phyloP scores from a whole-genome alignment of 2,888 invertebrate species.

The Mactromeris polynyma region DNA sequence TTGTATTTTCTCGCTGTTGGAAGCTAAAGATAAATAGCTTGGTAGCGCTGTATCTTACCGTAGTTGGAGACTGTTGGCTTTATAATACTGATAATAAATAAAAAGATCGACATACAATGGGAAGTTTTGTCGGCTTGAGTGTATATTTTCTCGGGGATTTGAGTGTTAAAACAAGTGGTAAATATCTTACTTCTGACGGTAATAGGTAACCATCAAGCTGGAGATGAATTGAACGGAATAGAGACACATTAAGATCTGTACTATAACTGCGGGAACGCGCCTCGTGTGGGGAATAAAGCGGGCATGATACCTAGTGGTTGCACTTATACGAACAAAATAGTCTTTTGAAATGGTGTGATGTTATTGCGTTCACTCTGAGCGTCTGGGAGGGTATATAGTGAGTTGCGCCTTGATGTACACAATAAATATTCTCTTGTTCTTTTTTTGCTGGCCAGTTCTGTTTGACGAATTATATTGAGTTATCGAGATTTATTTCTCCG shows the following conservation, averaged over 20 bases:
- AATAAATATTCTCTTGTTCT: neutral
- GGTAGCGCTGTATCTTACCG: neutral
- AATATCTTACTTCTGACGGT: slow-evolving; percentile 12
- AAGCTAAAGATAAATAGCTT: slow-evolving; percentile 18
- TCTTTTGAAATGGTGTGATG: neutral
- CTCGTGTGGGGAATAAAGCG: slow-evolving; percentile 9
- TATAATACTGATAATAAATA: slow-evolving; percentile 28
- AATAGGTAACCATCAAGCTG: slow-evolving; percentile 11
- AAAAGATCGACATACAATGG: slow-evolving; percentile 22
- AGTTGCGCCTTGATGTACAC: neutral
- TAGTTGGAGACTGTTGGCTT: slow-evolving; percentile 28
- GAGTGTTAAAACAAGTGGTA: slow-evolving; percentile 26
- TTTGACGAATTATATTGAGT: neutral
- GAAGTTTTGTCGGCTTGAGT: slow-evolving; percentile 26
- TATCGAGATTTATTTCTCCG: neutral
- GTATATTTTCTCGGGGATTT: slow-evolving; percentile 27
- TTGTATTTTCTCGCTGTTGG: slow-evolving; percentile 13
- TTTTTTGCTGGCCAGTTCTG: neutral
- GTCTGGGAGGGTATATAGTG: neutral
- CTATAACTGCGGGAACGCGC: neutral
- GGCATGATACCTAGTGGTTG: neutral
- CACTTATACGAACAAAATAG: neutral
- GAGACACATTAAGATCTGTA: neutral
- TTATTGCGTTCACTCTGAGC: neutral
- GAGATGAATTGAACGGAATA: slow-evolving; percentile 12